phyloP scores from a whole-genome alignment of 2,113 vertebrate species.

The Misgurnus anguillicaudatus region DNA sequence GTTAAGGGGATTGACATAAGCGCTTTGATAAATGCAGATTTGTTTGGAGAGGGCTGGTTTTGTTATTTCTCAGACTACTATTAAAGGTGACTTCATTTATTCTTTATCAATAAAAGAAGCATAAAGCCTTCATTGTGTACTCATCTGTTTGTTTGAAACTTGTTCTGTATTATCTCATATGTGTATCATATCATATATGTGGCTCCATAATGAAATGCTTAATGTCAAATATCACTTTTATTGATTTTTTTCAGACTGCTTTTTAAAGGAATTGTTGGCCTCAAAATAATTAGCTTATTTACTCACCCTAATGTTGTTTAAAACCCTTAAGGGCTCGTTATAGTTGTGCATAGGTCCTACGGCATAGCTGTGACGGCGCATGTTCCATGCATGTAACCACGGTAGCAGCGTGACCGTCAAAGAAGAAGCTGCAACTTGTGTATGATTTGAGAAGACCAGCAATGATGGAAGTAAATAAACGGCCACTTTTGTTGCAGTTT shows the following conservation, averaged over 20 bases:
- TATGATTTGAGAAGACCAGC: no score
- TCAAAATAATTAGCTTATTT: background rate
- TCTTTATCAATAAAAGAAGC: conserved; percentile 60
- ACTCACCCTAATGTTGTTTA: background rate
- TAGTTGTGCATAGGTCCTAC: no score
- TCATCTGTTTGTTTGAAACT: background rate
- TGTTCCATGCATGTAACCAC: no score
- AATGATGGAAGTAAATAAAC: no score
- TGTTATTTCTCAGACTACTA: conserved; percentile 42
- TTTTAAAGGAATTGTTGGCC: background rate
- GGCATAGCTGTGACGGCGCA: no score
- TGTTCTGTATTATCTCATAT: no score
- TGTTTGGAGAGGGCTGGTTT: conserved; percentile 36
- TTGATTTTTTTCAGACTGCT: background rate
- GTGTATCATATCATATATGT: background rate
- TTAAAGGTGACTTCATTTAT: conserved; percentile 49
- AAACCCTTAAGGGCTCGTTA: no score
- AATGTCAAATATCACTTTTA: background rate
- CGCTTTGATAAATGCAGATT: conserved; percentile 9
- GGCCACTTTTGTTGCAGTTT: no score
- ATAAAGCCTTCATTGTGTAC: conserved; percentile 3
- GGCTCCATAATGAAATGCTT: background rate
- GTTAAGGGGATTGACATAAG: background rate
- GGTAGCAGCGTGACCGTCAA: no score
- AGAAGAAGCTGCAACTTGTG: no score